phyloP scores from a whole-genome alignment of 1,140 invertebrate genomes.

The Cherax quadricarinatus region DNA sequence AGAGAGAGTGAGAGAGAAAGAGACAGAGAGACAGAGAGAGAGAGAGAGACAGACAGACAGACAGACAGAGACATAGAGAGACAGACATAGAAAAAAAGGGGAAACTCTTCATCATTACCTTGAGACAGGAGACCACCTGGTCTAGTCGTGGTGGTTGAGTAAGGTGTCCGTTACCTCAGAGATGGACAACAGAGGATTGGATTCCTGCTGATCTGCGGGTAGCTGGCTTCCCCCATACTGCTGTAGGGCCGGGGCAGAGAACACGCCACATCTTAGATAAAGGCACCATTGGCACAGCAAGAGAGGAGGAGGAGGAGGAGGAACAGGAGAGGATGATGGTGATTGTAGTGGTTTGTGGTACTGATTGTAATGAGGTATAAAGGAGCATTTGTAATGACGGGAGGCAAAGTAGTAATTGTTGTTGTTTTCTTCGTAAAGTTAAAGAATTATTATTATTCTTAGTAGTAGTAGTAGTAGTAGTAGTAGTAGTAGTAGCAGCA shows the following conservation, averaged over 20 bases:
- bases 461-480: too few relatives aligned
- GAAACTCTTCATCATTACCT: constrained; percentile 36
- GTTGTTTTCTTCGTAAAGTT: too few relatives aligned
- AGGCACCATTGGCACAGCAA: constrained; percentile 72
- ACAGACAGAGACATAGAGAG: neutral
- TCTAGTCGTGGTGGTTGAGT: constrained; percentile 78
- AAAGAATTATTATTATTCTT: too few relatives aligned
- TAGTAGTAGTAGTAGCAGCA: too few relatives aligned
- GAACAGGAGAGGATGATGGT: neutral
- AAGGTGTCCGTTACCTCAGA: constrained; percentile 89
- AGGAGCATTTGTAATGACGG: too few relatives aligned
- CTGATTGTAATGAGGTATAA: too few relatives aligned
- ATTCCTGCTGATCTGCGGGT: constrained; percentile 82
- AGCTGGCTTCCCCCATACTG: constrained; percentile 71
- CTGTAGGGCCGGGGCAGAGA: constrained; percentile 63
- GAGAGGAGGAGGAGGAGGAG: neutral
- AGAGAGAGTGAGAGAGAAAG: too few relatives aligned
- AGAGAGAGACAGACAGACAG: constrained; percentile 10
- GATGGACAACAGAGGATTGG: constrained; percentile 88
- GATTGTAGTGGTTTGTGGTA: constrained; percentile 32
- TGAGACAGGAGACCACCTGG: constrained; percentile 33
- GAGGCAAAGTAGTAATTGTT: too few relatives aligned
- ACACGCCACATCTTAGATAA: constrained; percentile 73
- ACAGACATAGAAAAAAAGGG: neutral
- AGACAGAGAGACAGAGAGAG: neutral